Base-by-base conservation (phyloP, 2,888 invertebrate species). In the Drosophila picticornis region DNA sequence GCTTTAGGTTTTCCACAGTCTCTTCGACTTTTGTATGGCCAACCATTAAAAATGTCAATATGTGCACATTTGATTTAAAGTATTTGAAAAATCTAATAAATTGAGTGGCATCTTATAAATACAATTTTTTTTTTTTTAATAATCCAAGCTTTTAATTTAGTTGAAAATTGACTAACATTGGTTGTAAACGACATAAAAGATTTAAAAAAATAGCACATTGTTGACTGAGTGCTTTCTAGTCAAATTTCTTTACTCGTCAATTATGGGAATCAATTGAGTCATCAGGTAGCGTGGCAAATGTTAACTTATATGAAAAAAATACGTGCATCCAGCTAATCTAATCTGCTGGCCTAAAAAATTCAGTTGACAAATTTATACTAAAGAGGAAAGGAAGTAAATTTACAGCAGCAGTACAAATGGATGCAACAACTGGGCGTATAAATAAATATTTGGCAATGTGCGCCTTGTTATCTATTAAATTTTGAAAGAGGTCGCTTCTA, bases 21-120 rank as follows among this genome's bases (percentile, higher is more conserved):
- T 40, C 31, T 60, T 61, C n/a, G 36, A 56, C 38, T 63, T 46
- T 59, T 55, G 11, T 68, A 61, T 25, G 51, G n/a, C 48, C 48
- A 64, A 59, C 48, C 34, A 22, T 50, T 46, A 55, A 36, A 31
- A 25, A 74, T n/a, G 43, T 58, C 57, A 27, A 38, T 59, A 19
- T 53, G 56, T 38, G 32, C 38, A 22, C 55, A 55, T 34, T 34
- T 34, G 9, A n/a, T 51, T 46, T 60, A 32, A 43, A 46, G 25
- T 51, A 43, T 75, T 56, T 25, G n/a, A 29, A 61, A 60, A 75
- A 61, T 22, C 63, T 55, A 80, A 64, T 75, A 68, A 68, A 79
- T 31, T 43, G 25, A 38, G 22, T 46, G 22, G 16, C 46, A 16
- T 46, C 25, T 1, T 16, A 9, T 25, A 34, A 13, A 34, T 34